Conservation (phyloP, 2,888 invertebrate genomes). For the Anodontia alba region DNA sequence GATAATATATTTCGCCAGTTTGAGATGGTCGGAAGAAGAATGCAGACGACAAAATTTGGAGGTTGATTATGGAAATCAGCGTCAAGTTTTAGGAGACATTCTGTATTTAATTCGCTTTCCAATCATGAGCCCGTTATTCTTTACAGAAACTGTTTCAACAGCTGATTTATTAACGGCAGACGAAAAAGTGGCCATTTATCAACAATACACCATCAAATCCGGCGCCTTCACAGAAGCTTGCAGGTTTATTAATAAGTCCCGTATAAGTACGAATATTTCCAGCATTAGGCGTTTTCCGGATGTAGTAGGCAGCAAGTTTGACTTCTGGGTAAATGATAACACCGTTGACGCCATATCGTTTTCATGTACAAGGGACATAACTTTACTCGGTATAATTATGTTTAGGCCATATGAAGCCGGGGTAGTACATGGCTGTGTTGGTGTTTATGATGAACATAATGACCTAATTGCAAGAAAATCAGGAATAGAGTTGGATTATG, state of each 20-base stretch:
- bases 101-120: slow-evolving; percentile 71
- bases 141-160: slow-evolving; percentile 87
- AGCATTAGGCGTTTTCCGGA: slow-evolving; percentile 43
- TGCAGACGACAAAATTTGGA: slow-evolving; percentile 55
- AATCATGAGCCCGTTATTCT: slow-evolving; percentile 86
- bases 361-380: slow-evolving; percentile 41
- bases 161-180: slow-evolving; percentile 87
- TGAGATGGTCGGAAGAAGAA: slow-evolving; percentile 67
- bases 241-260: slow-evolving; percentile 30
- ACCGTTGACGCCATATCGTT: slow-evolving; percentile 53
- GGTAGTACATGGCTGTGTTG: slow-evolving; percentile 39
- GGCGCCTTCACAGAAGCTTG: slow-evolving; percentile 8
- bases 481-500: slow-evolving; percentile 30
- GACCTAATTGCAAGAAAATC: slow-evolving; percentile 26
- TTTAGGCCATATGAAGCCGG: slow-evolving; percentile 53
- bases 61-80: slow-evolving; percentile 44
- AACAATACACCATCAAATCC: slow-evolving; percentile 18
- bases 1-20: slow-evolving; percentile 60
- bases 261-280: slow-evolving; percentile 32
- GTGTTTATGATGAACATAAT: slow-evolving; percentile 51
- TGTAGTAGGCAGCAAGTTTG: slow-evolving; percentile 49
- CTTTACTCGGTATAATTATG: slow-evolving; percentile 42
- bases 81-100: slow-evolving; percentile 59
- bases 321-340: slow-evolving; percentile 60
- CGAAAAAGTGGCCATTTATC: slow-evolving; percentile 85